phyloP scores from a whole-genome alignment of 2,888 invertebrate genomes.

The Hydriomena furcata region DNA sequence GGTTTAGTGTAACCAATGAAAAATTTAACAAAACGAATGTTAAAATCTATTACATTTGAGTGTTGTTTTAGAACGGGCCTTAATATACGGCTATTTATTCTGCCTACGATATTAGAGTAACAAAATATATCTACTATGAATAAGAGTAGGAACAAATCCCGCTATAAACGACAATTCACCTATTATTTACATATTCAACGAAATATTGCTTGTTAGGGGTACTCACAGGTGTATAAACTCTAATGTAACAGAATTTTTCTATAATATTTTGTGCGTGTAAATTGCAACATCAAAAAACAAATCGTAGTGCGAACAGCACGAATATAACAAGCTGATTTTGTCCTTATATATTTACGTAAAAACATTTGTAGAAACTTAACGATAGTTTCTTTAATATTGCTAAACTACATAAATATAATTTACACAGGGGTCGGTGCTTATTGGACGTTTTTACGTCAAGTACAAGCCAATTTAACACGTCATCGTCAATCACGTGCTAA shows the following conservation, averaged over 20 bases:
- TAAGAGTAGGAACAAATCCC: conserved; percentile 30
- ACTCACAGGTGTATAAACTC: too few relatives aligned
- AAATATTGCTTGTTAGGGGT: conserved; percentile 7
- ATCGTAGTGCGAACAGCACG: not conserved
- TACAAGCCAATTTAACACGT: too few relatives aligned
- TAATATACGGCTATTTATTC: too few relatives aligned
- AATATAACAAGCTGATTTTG: conserved; percentile 2
- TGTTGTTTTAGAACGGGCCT: too few relatives aligned
- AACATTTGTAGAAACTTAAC: conserved; percentile 14
- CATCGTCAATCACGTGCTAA: too few relatives aligned
- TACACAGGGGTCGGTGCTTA: too few relatives aligned
- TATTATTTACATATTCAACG: conserved; percentile 4
- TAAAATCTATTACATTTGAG: too few relatives aligned
- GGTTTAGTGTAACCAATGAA: too few relatives aligned
- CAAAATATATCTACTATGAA: conserved; percentile 20
- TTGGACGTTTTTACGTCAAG: too few relatives aligned
- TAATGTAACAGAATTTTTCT: too few relatives aligned
- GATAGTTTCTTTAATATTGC: conserved; percentile 1
- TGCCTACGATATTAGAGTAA: conserved; percentile 12
- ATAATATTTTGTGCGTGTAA: conserved; percentile 9
- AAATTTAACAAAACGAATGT: too few relatives aligned
- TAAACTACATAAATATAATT: conserved; percentile 5
- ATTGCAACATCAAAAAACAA: conserved; percentile 8
- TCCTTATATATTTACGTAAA: conserved; percentile 5
- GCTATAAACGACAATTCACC: too few relatives aligned